Percentiles rank a stretch among this genome's conserved stretches.
Evolutionary conservation across 2,113 vertebrate genomes (phyloP).

Genomic region (Coturnix japonica): DNA sequence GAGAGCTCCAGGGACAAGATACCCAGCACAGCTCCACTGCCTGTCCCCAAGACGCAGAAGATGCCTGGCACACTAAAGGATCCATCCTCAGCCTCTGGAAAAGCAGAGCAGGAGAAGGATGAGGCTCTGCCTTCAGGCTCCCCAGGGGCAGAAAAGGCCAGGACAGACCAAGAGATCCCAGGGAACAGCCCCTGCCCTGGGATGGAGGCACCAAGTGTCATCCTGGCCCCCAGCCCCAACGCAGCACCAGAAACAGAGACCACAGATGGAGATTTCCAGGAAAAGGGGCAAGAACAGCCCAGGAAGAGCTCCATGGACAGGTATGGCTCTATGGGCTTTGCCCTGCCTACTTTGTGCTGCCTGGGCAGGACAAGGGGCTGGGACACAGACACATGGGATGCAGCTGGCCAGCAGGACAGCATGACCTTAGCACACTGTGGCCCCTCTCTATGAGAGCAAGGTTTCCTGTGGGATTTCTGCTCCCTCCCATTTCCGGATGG

Average conservation of each 20-base stretch:
- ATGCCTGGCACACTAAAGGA: accelerated
- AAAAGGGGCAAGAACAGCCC: not conserved
- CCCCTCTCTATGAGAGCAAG: not conserved
- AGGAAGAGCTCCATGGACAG: not conserved
- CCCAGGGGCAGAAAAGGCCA: not conserved
- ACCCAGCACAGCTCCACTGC: accelerated
- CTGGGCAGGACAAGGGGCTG: not conserved
- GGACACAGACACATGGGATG: not conserved
- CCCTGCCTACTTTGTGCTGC: not conserved
- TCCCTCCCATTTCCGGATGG: conserved; percentile 16
- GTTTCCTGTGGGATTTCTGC: conserved; percentile 65
- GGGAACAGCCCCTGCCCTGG: accelerated
- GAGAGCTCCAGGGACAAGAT: not conserved
- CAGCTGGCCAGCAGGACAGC: not conserved
- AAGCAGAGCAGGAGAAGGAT: not conserved
- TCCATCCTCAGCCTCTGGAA: not conserved
- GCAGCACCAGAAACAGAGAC: accelerated
- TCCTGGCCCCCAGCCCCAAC: not conserved
- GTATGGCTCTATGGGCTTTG: not conserved
- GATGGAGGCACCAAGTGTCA: accelerated
- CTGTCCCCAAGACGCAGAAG: accelerated
- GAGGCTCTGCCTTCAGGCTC: not conserved
- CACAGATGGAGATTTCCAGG: accelerated
- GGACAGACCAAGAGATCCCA: not conserved
- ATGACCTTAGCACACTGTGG: accelerated